These are phyloP conservation scores for Tridacna gigas DNA, from an alignment of 2,888 invertebrate species.

Conservation along the genomic window DNA sequence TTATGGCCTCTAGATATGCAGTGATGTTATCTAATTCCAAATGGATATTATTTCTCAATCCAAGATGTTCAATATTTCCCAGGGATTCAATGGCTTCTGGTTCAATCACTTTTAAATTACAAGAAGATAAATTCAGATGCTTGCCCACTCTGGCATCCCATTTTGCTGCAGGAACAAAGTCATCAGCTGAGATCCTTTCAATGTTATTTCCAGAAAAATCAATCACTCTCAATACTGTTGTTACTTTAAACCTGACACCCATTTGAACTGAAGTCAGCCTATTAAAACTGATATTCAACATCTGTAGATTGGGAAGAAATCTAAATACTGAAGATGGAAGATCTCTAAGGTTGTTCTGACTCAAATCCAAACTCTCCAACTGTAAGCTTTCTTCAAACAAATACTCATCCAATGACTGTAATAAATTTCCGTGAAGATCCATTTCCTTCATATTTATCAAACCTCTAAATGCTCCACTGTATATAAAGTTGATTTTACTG, in stretches of 20 bases:
- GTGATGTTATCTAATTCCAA: slow-evolving; percentile 65
- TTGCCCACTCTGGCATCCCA: slow-evolving; percentile 71
- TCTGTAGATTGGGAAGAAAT: slow-evolving; percentile 66
- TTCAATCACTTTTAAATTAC: slow-evolving; percentile 72
- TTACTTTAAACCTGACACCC: slow-evolving; percentile 73
- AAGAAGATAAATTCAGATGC: slow-evolving; percentile 73
- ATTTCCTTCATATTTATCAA: slow-evolving; percentile 60
- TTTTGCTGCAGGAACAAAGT: slow-evolving; percentile 68
- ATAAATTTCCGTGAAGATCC: slow-evolving; percentile 66
- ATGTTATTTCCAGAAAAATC: slow-evolving; percentile 75
- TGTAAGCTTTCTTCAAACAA: slow-evolving; percentile 66
- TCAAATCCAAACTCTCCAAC: slow-evolving; percentile 74
- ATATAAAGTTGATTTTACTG: slow-evolving; percentile 61
- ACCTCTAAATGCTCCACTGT: slow-evolving; percentile 60
- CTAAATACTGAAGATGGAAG: slow-evolving; percentile 71
- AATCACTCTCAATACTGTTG: slow-evolving; percentile 67
- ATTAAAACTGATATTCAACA: slow-evolving; percentile 77
- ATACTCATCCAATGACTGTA: slow-evolving; percentile 66
- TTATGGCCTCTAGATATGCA: slow-evolving; percentile 61
- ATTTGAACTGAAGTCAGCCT: slow-evolving; percentile 67
- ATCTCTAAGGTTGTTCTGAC: slow-evolving; percentile 68
- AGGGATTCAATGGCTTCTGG: slow-evolving; percentile 64
- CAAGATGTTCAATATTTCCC: slow-evolving; percentile 65
- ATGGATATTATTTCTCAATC: slow-evolving; percentile 69
- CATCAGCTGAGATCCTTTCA: slow-evolving; percentile 59